Conservation (phyloP, 2,113 vertebrate genomes). For the Felis catus region DNA sequence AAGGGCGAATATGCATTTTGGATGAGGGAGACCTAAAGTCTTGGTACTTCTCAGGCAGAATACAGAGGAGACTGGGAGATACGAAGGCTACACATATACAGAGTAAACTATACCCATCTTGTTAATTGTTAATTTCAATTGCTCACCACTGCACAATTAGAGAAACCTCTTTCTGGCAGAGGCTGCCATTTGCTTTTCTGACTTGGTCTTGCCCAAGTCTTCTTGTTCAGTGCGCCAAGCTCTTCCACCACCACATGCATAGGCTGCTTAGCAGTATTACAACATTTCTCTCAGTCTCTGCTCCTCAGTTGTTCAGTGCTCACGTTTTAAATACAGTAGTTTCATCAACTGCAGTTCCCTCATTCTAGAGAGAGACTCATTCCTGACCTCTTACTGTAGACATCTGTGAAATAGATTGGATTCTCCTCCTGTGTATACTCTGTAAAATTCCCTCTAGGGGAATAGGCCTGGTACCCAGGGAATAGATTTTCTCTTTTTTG, state of each 20-base stretch:
- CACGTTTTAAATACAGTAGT: background rate
- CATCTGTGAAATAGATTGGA: background rate
- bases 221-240: background rate
- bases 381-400: background rate
- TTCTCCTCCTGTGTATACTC: background rate
- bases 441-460: background rate
- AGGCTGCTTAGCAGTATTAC: background rate
- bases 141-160: background rate
- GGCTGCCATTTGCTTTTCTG: background rate
- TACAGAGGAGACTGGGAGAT: background rate
- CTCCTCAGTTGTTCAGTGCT: background rate
- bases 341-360: background rate
- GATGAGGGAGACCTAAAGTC: background rate
- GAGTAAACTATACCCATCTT: background rate
- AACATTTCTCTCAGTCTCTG: background rate
- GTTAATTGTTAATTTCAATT: background rate
- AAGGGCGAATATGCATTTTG: background rate
- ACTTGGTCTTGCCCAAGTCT: background rate
- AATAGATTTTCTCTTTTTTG: background rate
- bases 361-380: background rate
- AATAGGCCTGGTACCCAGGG: background rate
- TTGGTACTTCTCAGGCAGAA: background rate
- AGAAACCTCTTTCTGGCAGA: background rate
- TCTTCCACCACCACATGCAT: background rate
- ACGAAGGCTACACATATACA: background rate